Base-by-base conservation (phyloP, 2,888 invertebrate species). In the Ariolimax columbianus region DNA sequence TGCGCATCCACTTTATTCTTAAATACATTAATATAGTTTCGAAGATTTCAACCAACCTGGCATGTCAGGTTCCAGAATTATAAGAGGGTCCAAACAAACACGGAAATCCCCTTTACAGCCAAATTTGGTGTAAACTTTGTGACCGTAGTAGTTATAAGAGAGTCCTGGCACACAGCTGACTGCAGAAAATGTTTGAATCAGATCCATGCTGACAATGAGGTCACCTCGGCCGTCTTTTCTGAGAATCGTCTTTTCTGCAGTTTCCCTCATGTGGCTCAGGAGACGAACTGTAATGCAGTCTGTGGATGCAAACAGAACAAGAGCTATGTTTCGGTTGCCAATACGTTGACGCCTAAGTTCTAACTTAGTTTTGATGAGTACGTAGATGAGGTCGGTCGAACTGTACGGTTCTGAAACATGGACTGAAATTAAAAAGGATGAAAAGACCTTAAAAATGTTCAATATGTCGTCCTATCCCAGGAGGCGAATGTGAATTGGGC, bases 61-160 rank as follows among this genome's bases (percentile, higher is more conserved):
- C 30, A 30, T 17, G 19, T 43, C 47, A 30, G 43, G 3, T 3
- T 75, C 73, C 30, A 75, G 17, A 47, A 75, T 75, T 14, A 75
- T 47, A 1, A 75, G 73, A 11, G 73, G 73, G 30, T 75, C 73
- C 17, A 75, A 9, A 30, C 73, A 75, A 30, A 75, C 47, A 26
- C 47, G 43, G 17, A 75, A 75, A 17, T 75, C 73, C 19, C 73
- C 73, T 47, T 47, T 75, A 19, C 73, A 75, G 43, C 73, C 73
- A 47, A 23, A 75, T 75, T 47, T 75, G 47, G 73, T 30, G 17
- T 75, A 43, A 1, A 75, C 73, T 47, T 47, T 75, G 47, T 75
- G 73, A 30, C 17, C 73, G 17, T 47, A 47, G 47, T n/a, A 75
- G 47, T 19, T 30, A 17, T n/a, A 75, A 17, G 47, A 26, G 73